Base-by-base conservation (phyloP, 2,113 vertebrate species). In the Istiophorus platypterus region DNA sequence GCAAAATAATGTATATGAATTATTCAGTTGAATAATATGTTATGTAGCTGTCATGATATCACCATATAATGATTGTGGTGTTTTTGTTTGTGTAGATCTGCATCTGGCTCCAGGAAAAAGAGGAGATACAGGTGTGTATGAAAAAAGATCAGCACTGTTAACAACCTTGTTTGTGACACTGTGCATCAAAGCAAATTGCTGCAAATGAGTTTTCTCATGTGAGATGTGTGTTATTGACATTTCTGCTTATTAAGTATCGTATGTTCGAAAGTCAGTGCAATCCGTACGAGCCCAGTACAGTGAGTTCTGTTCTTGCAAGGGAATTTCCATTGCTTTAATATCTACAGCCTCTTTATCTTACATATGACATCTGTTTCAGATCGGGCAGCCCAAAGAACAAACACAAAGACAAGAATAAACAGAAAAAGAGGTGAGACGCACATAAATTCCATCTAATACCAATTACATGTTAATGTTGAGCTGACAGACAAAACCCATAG, bases 321-420 rank as follows among this genome's bases (percentile, higher is more conserved):
- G 68, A 34, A 58, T 87, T 31, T 72, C 26, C 18, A 37, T 49
- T 72, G 61, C 49, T 85, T 71, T 22, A n/a, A 59, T 73, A 61
- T 41, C 11, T 58, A 18, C n/a, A 5, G 62, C 65, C 67, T 87
- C 68, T 59, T 74, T 67, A 27, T 73, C 37, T 81, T 12, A 72
- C 27, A 20, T 51, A 6, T 81, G 59, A 7, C 31, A 13, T 88
- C 71, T 83, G 45, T 93, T 89, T 77, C 94, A 99, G 98, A 92
- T 98, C 98, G 47, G 95, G 96, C 75, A 99, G 97, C 92, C 96
- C 95, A 88, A 98, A 97, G 95, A 97, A 93, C 96, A 99, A 97
- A 96, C 95, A 97, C 91, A 99, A 97, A 96, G 97, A 99, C 89
- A 99, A 97, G 95, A 98, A 94, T 94, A 99, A 98, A 95, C 96